Percentiles rank a stretch among this genome's conserved stretches.
These are phyloP conservation scores for Lasiurus borealis DNA, from an alignment of 2,113 vertebrate genomes.

Conservation along the genomic window DNA sequence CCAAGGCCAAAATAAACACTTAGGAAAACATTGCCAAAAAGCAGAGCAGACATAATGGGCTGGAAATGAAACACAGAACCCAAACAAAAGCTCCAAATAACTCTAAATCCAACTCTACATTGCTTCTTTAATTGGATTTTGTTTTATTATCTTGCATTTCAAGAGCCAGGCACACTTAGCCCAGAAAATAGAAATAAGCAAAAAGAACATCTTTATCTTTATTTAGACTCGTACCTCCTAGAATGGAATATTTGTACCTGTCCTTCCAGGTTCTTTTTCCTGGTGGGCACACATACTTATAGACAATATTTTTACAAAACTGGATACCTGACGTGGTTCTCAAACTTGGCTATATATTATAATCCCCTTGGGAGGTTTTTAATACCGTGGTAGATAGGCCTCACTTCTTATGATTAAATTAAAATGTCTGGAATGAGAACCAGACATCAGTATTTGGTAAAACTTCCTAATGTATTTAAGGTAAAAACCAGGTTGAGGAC, in stretches of 20 bases:
- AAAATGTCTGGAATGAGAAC: background rate
- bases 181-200: background rate
- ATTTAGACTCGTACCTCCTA: rapidly evolving
- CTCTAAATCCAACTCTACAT: background rate
- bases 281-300: background rate
- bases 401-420: background rate
- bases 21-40: background rate
- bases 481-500: background rate
- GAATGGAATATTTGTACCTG: background rate
- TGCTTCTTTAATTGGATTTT: constrained; percentile 17
- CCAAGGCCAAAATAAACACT: background rate
- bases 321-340: background rate
- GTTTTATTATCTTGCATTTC: constrained; percentile 22
- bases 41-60: background rate
- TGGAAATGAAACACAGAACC: background rate
- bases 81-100: background rate
- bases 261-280: background rate
- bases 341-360: background rate
- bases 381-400: background rate
- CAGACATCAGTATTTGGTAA: background rate
- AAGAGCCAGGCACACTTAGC: background rate
- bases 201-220: background rate
- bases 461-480: background rate
- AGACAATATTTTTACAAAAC: background rate
- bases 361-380: background rate